Evolutionary conservation across 64 coral and sea anemone species (phyloP).

Genomic region (Dendronephthya gigantea): DNA sequence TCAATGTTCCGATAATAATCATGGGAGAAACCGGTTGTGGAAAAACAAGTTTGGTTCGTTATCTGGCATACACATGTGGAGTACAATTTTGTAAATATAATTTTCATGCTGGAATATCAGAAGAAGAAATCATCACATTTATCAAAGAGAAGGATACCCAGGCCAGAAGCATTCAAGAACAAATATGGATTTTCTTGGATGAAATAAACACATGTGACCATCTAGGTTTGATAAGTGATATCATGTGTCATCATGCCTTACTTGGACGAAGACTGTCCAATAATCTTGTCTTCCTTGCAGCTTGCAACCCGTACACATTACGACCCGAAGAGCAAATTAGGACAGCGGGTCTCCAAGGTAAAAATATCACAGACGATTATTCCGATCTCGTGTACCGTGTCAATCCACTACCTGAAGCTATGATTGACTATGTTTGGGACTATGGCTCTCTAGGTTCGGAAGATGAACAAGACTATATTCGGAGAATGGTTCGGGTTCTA

Average conservation of each 20-base stretch:
- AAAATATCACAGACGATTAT: constrained; percentile 55
- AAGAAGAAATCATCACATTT: constrained; percentile 46
- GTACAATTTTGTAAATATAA: constrained; percentile 53
- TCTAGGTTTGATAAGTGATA: constrained; percentile 56
- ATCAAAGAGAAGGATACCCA: constrained; percentile 34
- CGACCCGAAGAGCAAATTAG: constrained; percentile 48
- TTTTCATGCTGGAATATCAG: constrained; percentile 74
- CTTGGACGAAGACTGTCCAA: constrained; percentile 46
- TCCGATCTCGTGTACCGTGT: constrained; percentile 81
- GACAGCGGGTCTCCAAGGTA: constrained; percentile 68
- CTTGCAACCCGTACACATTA: constrained; percentile 80
- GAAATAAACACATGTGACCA: constrained; percentile 82
- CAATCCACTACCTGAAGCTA: constrained; percentile 84
- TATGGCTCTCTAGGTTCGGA: constrained; percentile 50
- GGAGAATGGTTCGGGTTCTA: constrained; percentile 67
- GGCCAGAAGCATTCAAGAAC: not conserved
- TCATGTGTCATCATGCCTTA: constrained; percentile 54
- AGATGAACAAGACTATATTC: constrained; percentile 74
- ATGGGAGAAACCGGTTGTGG: constrained; percentile 99
- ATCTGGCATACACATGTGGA: constrained; percentile 64
- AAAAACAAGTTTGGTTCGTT: constrained; percentile 79
- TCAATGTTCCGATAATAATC: constrained; percentile 62
- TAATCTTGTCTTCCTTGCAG: constrained; percentile 72
- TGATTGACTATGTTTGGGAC: constrained; percentile 98
- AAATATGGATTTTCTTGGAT: constrained; percentile 75